Evolutionary conservation across 2,888 invertebrate genomes (phyloP).

Genomic region (Acleris laterana): DNA sequence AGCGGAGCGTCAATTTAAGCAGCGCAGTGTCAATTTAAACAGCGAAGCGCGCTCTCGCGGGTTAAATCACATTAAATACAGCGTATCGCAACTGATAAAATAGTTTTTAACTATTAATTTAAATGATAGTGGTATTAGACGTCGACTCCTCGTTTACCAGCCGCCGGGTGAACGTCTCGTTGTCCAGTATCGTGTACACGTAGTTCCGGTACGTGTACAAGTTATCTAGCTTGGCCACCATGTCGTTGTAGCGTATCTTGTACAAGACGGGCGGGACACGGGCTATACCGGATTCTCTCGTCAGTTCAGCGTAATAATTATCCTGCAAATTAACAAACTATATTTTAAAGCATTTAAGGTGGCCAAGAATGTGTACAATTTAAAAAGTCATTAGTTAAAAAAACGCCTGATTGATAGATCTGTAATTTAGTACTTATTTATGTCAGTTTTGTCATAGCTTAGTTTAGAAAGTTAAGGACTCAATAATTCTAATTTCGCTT

Average conservation of each 20-base stretch:
- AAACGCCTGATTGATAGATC: too few species aligned
- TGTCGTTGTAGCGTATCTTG: constrained; percentile 65
- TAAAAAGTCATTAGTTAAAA: too few species aligned
- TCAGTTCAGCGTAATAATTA: constrained; percentile 65
- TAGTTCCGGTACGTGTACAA: constrained; percentile 72
- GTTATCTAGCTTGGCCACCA: constrained; percentile 61
- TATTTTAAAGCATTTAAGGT: too few species aligned
- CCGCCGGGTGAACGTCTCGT: constrained; percentile 59
- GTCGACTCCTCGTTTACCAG: constrained; percentile 44
- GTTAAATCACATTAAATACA: too few species aligned
- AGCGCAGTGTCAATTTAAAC: too few species aligned
- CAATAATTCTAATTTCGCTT: background rate
- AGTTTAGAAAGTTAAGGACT: background rate
- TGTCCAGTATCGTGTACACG: constrained; percentile 64
- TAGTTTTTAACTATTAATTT: background rate
- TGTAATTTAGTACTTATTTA: too few species aligned
- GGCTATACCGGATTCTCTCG: constrained; percentile 69
- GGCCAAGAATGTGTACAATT: too few species aligned
- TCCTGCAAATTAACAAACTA: constrained; percentile 56
- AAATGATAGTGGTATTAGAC: constrained; percentile 17
- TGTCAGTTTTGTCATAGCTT: too few species aligned
- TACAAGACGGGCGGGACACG: constrained; percentile 75
- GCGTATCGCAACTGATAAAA: background rate
- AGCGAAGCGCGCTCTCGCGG: too few species aligned
- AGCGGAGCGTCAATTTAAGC: too few species aligned